Evolutionary conservation across 2,888 invertebrate species (phyloP).

Genomic region (Andrena haemorrhoa): DNA sequence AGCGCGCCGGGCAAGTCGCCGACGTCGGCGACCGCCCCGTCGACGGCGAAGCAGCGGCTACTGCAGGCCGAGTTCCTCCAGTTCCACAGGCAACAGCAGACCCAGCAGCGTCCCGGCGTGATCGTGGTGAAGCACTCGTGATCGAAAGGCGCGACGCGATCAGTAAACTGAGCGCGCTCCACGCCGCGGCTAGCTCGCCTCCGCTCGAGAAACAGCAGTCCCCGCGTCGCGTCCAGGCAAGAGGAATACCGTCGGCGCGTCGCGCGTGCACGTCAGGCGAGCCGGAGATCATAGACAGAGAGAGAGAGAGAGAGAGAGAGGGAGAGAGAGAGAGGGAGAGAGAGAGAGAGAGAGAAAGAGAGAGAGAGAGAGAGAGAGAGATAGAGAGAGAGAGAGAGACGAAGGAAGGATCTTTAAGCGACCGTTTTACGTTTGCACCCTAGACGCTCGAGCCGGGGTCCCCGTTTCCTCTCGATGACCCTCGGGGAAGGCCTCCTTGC

Average conservation of each 20-base stretch:
- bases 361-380: too few relatives aligned
- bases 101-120: constrained; percentile 92
- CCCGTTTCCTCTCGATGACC: constrained; percentile 35
- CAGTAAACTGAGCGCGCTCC: constrained; percentile 71
- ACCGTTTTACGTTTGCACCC: constrained; percentile 38
- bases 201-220: constrained; percentile 52
- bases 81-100: constrained; percentile 86
- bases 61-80: constrained; percentile 88
- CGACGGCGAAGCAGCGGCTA: constrained; percentile 84
- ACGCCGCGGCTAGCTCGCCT: constrained; percentile 45
- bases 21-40: constrained; percentile 85
- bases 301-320: constrained; percentile 7
- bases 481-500: constrained; percentile 43
- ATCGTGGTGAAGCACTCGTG: constrained; percentile 94
- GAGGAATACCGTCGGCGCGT: constrained; percentile 38
- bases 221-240: constrained; percentile 46
- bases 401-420: constrained; percentile 30
- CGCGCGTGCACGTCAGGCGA: background rate
- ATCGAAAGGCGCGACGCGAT: constrained; percentile 79
- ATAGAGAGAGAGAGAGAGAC: constrained; percentile 1
- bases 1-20: constrained; percentile 82
- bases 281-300: background rate
- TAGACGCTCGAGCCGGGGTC: constrained; percentile 38
- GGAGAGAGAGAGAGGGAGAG: too few relatives aligned
- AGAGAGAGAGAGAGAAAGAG: too few relatives aligned